Conservation (phyloP, 2,113 vertebrate genomes). For the Trinectes maculatus region DNA sequence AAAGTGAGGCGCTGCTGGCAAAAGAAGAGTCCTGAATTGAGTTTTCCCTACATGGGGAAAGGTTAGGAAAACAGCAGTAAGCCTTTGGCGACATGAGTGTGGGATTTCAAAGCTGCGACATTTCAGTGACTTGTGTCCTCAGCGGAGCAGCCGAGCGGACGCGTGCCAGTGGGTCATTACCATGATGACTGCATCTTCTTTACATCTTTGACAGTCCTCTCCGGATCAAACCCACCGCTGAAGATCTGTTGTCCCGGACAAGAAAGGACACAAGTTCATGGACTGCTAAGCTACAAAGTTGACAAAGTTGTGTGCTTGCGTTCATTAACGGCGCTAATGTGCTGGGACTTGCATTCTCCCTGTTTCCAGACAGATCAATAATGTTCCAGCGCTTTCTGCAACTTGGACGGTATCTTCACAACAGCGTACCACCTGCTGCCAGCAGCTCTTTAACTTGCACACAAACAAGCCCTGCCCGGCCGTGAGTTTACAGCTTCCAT, state of each 20-base stretch:
- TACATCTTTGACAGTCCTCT: conserved; percentile 9
- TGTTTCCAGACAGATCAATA: conserved; percentile 41
- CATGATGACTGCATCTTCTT: conserved; percentile 25
- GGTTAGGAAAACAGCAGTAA: conserved; percentile 32
- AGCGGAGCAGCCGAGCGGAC: conserved; percentile 14
- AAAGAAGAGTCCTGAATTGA: conserved; percentile 14
- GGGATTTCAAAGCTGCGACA: conserved; percentile 35
- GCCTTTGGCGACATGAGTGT: conserved; percentile 27
- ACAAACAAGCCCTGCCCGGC: conserved; percentile 49
- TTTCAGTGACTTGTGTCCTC: conserved; percentile 33
- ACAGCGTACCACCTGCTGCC: conserved; percentile 36
- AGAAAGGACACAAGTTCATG: too few relatives aligned
- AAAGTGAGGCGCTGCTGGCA: conserved; percentile 49
- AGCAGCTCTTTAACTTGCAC: conserved; percentile 42
- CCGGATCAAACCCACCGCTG: conserved; percentile 15
- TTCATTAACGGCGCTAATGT: not conserved
- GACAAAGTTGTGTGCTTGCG: not conserved
- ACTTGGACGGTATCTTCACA: conserved; percentile 30
- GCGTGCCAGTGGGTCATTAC: conserved; percentile 26
- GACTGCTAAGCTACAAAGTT: not conserved
- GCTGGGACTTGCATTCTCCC: not conserved
- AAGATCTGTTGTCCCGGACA: not conserved
- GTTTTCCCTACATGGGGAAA: conserved; percentile 32
- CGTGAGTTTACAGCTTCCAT: conserved; percentile 44
- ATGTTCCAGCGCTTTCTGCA: conserved; percentile 28